phyloP scores from a whole-genome alignment of 2,888 invertebrate genomes.

The Ceramica pisi region DNA sequence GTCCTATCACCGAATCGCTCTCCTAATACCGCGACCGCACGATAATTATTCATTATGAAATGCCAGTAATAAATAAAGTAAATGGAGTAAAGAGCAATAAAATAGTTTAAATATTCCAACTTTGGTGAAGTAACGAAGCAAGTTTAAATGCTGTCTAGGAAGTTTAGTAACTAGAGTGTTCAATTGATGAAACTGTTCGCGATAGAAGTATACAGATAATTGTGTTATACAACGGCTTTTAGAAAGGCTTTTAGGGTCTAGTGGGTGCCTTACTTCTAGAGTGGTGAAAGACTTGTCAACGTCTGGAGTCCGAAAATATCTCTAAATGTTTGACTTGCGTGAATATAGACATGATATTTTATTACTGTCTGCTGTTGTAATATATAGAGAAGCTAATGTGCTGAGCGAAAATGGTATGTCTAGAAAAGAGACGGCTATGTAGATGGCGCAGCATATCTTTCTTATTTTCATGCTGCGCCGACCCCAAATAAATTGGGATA shows the following conservation, averaged over 20 bases:
- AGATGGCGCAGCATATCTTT: neutral
- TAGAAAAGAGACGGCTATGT: neutral
- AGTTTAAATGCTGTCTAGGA: constrained; percentile 66
- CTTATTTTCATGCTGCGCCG: neutral
- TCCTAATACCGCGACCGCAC: constrained; percentile 22
- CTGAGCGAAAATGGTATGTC: too few relatives aligned
- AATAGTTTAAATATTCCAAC: constrained; percentile 62
- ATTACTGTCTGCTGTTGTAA: neutral
- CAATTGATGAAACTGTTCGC: constrained; percentile 66
- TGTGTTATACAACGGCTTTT: constrained; percentile 58
- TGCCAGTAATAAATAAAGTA: constrained; percentile 44
- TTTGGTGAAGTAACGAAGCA: constrained; percentile 45
- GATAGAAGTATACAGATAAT: constrained; percentile 60
- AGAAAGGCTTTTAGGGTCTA: constrained; percentile 54
- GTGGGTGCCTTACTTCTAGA: constrained; percentile 27
- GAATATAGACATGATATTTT: too few relatives aligned
- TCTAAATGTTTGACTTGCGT: neutral
- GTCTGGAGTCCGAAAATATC: neutral
- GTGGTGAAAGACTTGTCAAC: constrained; percentile 23
- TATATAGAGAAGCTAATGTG: too few relatives aligned
- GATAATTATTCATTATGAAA: constrained; percentile 48
- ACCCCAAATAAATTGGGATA: neutral
- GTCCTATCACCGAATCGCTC: constrained; percentile 43
- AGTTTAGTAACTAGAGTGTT: constrained; percentile 64
- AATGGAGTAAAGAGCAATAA: constrained; percentile 55